Base-by-base conservation (phyloP, 2,888 invertebrate species). In the Drosophila ezoana region DNA sequence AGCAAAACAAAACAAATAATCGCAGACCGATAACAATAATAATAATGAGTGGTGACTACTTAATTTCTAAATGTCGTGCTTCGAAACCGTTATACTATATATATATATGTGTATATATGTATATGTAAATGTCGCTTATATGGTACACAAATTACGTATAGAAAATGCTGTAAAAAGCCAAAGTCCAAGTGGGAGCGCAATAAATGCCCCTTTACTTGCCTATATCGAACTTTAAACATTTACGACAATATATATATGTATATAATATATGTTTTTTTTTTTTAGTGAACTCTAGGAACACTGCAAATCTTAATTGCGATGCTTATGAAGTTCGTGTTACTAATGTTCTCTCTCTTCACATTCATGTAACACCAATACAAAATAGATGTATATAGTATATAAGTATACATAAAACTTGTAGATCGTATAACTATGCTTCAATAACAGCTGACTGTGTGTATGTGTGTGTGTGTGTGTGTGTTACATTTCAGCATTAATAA, bases 11-110 rank as follows among this genome's bases (percentile, higher is more conserved):
- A 72, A 74, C 70, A 64, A 66, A 53, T 40, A 66, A 66, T 67
- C 62, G 67, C 45, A 62, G 47, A 72, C 52, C 45, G 38, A 71
- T 72, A 75, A 75, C 76, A 75, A 71, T 60, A 66, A 54, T 66
- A 62, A 47, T 43, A 45, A 48, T 59, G 59, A 60, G 62, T 60
- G 54, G 57, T 67, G 59, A 62, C 76, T 75, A 75, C 67, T 67
- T 76, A 76, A 41, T 41, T 14, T 28, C 33, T 67, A 75, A 40
- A 67, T 72, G 52, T 60, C 48, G 61, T 74, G 74, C 66, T 20
- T 66, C 71, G 74, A 74, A 74, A 74, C 74, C 76, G 58, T 62
- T 71, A 51, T 58, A 41, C 53, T 37, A 59, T 18, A 33, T 53
- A 33, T 23, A 45, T 61, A 38, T 59, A 62, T 49, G 38, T 53